Percentiles rank a stretch among this genome's conserved stretches.
These are phyloP conservation scores for Drusus annulatus DNA, from an alignment of 1,140 invertebrate genomes.

Conservation along the genomic window DNA sequence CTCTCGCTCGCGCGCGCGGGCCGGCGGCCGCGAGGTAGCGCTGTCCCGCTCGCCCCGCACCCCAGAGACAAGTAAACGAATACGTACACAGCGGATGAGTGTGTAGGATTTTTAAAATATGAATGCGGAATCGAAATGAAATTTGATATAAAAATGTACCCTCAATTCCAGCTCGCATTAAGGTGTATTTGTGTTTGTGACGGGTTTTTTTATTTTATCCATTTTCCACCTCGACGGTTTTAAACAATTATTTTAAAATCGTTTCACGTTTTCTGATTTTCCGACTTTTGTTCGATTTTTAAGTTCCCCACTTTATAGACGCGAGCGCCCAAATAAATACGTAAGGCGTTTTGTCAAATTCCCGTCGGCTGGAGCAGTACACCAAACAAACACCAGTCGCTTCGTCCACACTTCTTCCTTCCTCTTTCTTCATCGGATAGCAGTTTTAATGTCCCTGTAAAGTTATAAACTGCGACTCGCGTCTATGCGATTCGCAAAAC, in stretches of 20 bases:
- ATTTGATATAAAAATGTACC: conserved; percentile 58
- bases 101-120: conserved; percentile 57
- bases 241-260: conserved; percentile 46
- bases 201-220: conserved; percentile 33
- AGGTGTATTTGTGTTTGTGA: conserved; percentile 39
- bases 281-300: conserved; percentile 22
- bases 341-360: no score
- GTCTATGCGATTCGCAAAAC: no score
- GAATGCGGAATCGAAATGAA: conserved; percentile 58
- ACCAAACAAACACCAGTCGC: no score
- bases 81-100: conserved; percentile 48
- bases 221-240: conserved; percentile 24
- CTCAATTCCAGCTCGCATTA: conserved; percentile 50
- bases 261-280: conserved; percentile 37
- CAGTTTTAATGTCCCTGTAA: no score
- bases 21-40: neutral
- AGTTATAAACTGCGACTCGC: no score
- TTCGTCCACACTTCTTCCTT: no score
- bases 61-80: conserved; percentile 52
- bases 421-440: no score
- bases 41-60: conserved; percentile 16
- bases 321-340: neutral
- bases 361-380: no score
- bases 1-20: conserved; percentile 1
- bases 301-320: neutral